Conservation (phyloP, 2,888 invertebrate genomes). For the Rhagonycha fulva region DNA sequence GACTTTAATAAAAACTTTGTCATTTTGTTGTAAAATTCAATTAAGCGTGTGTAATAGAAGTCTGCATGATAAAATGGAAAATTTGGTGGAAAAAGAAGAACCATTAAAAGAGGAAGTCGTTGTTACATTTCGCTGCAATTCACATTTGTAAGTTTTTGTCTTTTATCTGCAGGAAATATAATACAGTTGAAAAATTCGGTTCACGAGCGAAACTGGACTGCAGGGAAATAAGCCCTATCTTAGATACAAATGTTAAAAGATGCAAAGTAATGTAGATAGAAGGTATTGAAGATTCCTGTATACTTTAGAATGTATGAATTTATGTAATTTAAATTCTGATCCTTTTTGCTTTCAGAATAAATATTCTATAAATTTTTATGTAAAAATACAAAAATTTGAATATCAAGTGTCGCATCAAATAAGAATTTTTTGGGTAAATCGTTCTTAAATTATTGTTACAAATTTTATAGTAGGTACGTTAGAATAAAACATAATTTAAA, state of each 20-base stretch:
- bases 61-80: neutral
- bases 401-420: neutral
- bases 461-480: neutral
- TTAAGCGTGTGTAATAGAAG: neutral
- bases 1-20: neutral
- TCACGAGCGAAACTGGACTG: constrained; percentile 49
- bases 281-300: constrained; percentile 51
- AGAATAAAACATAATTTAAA: neutral
- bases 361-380: constrained; percentile 4
- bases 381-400: neutral
- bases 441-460: neutral
- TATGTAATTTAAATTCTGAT: constrained; percentile 42
- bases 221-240: constrained; percentile 52
- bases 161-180: constrained; percentile 48
- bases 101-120: constrained; percentile 27
- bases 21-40: neutral
- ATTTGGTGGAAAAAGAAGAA: constrained; percentile 29
- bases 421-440: neutral
- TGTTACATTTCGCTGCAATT: constrained; percentile 32
- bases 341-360: constrained; percentile 6
- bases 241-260: constrained; percentile 51
- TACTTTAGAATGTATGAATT: constrained; percentile 55
- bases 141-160: constrained; percentile 37
- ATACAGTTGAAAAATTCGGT: constrained; percentile 47
- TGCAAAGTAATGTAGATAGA: constrained; percentile 51